Base-by-base conservation (phyloP, 2,797 vertebrate genomes). In the Leptoclinus maculatus region DNA sequence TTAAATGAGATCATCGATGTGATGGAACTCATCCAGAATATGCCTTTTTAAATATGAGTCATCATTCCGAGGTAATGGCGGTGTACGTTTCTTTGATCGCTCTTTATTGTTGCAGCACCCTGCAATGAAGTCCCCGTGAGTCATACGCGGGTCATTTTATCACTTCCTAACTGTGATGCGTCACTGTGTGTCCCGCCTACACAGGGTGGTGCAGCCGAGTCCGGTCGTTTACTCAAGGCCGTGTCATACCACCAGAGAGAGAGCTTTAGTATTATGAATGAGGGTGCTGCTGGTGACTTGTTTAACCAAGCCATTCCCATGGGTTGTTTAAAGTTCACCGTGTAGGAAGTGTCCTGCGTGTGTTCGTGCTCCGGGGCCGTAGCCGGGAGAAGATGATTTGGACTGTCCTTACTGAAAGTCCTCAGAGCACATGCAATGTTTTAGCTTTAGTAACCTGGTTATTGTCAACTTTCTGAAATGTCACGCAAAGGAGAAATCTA, bases 131-230 rank as follows among this genome's bases (percentile, higher is more conserved):
- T 27, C 45, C 41, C 32, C 8, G 57, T 94, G 92, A 94, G 83
- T 94, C 93, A 94, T 63, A 57, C 11, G 83, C 65, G 90, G 90
- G 89, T 88, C n/a, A 86, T 79, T 92, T 87, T 87, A 93, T 91
- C 83, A 92, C 91, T 92, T 94, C 90, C 93, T 88, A 84, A 76
- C 34, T 39, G 57, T 23, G 84, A 90, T 84, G 88, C 84, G 90
- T 90, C 92, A 89, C 58, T 1, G 60, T 2, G 56, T 3, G 27
- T 29, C n/a, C 81, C 79, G 67, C 93, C 89, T 87, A 91, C 87
- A 54, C 76, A 72, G 89, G 86, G 91, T 23, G 83, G 88, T 51
- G 79, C 66, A 29, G 54, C 57, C 21, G 1, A 67, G 71, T 75
- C 54, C 80, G 64, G 60, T 25, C 63, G 88, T 92, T 94, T 93